Evolutionary conservation across 2,113 vertebrate genomes (phyloP).

Genomic region (Onychostruthus taczanowskii): DNA sequence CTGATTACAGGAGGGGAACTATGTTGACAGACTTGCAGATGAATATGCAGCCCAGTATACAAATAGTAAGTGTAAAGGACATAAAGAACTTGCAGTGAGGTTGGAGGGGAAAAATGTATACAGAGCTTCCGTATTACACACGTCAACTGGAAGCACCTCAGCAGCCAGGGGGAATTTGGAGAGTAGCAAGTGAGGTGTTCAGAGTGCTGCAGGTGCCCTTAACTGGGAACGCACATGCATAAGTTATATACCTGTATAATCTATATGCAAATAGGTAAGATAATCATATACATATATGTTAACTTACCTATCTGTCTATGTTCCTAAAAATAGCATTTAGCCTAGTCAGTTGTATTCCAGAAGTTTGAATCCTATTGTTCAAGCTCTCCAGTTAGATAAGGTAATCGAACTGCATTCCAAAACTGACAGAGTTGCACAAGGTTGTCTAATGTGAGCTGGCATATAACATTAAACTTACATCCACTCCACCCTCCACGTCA

Average conservation of each 20-base stretch:
- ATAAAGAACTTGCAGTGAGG: constrained; percentile 37
- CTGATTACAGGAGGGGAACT: constrained; percentile 57
- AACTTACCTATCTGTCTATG: not conserved
- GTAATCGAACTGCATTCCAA: not conserved
- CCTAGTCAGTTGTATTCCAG: not conserved
- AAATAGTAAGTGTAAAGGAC: constrained; percentile 39
- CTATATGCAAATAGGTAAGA: not conserved
- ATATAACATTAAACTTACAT: not conserved
- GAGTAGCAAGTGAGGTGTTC: constrained; percentile 3
- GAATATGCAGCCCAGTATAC: constrained; percentile 26
- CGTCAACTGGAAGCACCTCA: constrained; percentile 32
- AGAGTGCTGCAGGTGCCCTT: not conserved
- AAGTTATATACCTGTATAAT: not conserved
- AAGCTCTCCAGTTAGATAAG: not conserved
- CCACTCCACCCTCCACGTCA: not conserved
- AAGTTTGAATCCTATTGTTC: constrained; percentile 12
- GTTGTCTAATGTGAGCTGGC: constrained; percentile 1
- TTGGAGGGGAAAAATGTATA: constrained; percentile 41
- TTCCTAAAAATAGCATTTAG: constrained; percentile 16
- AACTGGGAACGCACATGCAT: not conserved
- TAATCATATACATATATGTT: not conserved
- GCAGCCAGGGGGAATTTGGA: not conserved
- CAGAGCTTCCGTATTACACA: constrained; percentile 35
- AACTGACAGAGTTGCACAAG: not conserved
- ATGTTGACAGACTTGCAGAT: constrained; percentile 52